A percentile compares a stretch with the other conserved stretches of the same genome.
phyloP scores from a whole-genome alignment of 2,113 vertebrate species.

The Xiphophorus hellerii region DNA sequence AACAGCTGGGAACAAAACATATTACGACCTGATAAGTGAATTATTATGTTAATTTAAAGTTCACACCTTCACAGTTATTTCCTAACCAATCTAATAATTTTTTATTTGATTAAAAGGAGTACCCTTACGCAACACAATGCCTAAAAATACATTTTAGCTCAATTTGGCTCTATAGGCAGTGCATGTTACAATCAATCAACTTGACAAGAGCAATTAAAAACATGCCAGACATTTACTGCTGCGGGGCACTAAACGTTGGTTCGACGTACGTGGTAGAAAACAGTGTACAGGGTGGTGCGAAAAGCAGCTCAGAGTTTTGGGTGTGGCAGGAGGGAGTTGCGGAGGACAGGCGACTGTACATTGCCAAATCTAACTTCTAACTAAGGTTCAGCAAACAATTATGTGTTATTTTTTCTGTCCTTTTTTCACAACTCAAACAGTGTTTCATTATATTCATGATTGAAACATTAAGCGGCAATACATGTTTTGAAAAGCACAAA shows the following conservation, averaged over 20 bases:
- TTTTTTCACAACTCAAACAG: constrained; percentile 5
- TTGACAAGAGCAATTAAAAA: constrained; percentile 50
- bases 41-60: not conserved
- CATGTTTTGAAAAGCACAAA: not conserved
- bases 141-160: not conserved
- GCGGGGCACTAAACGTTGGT: not conserved
- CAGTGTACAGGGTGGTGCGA: constrained; percentile 19
- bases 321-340: constrained; percentile 74
- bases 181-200: constrained; percentile 45
- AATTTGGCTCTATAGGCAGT: constrained; percentile 7
- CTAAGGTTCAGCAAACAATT: constrained; percentile 21
- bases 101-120: constrained; percentile 3
- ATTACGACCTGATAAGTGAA: not conserved
- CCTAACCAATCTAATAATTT: too few relatives aligned
- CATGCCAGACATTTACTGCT: constrained; percentile 46
- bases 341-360: constrained; percentile 42
- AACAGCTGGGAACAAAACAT: constrained; percentile 28
- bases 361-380: constrained; percentile 50
- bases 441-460: not conserved
- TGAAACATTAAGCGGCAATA: not conserved
- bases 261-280: constrained; percentile 10
- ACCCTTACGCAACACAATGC: not conserved
- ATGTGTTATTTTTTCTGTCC: not conserved
- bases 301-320: constrained; percentile 55
- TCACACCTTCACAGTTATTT: not conserved